Conservation (phyloP, 2,113 vertebrate genomes). For the Theristicus caerulescens region DNA sequence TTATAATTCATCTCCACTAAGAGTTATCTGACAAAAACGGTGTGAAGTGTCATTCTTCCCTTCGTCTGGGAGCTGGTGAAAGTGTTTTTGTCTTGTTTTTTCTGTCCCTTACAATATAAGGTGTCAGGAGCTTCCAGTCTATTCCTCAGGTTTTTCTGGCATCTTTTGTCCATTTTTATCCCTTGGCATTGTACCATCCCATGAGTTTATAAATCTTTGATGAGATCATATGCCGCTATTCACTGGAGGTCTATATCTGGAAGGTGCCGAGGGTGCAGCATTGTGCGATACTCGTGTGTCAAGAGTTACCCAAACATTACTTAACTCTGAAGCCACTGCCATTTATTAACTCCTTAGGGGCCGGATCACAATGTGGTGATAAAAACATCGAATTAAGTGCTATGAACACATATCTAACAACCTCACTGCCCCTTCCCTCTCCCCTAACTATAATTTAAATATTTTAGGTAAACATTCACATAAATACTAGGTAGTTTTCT, state of each 20-base stretch:
- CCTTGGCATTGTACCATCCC: background rate
- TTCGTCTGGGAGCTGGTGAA: background rate
- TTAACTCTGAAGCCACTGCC: background rate
- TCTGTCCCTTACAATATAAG: background rate
- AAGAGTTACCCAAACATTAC: background rate
- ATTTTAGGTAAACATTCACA: background rate
- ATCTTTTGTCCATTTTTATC: background rate
- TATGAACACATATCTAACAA: fast-evolving
- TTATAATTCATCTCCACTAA: constrained; percentile 9
- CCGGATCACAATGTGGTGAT: background rate
- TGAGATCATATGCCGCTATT: background rate
- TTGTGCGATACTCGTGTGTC: fast-evolving
- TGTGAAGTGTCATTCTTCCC: background rate
- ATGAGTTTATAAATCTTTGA: background rate
- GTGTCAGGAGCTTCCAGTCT: background rate
- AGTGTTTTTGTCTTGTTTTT: background rate
- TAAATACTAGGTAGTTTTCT: background rate
- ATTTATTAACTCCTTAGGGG: background rate
- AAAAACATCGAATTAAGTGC: background rate
- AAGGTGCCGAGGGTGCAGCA: background rate
- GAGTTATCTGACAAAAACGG: constrained; percentile 10
- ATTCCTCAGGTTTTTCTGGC: background rate
- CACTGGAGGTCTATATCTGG: background rate
- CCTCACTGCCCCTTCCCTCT: background rate
- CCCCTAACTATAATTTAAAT: background rate